Percentiles rank a stretch among this genome's conserved stretches.
phyloP scores from a whole-genome alignment of 2,797 vertebrate genomes.

The Meda fulgida region DNA sequence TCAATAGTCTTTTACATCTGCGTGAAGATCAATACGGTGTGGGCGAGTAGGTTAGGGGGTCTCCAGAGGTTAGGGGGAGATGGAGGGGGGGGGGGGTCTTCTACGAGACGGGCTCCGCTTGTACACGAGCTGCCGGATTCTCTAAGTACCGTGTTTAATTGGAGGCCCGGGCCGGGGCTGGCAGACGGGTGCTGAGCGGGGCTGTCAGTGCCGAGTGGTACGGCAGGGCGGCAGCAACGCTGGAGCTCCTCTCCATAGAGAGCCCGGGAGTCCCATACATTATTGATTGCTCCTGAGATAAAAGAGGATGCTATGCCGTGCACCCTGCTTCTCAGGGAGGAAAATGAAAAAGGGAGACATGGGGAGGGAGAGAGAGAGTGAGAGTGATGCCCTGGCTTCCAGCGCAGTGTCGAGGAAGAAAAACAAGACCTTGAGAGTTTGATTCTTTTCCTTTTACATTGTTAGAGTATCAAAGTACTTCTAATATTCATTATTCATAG shows the following conservation, averaged over 20 bases:
- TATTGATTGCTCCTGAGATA: slow-evolving; percentile 84
- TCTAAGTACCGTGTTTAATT: slow-evolving; percentile 79
- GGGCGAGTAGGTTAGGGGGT: slow-evolving; percentile 82
- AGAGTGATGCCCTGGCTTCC: slow-evolving; percentile 53
- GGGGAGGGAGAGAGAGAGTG: slow-evolving; percentile 23
- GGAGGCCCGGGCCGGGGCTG: slow-evolving; percentile 63
- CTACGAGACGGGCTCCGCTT: slow-evolving; percentile 68
- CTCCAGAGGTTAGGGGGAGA: slow-evolving; percentile 72
- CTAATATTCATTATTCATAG: slow-evolving; percentile 47
- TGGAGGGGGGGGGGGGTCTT: slow-evolving; percentile 36
- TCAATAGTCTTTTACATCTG: slow-evolving; percentile 86
- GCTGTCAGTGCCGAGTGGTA: slow-evolving; percentile 64
- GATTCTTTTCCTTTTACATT: slow-evolving; percentile 50
- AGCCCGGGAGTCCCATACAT: slow-evolving; percentile 82
- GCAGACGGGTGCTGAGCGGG: slow-evolving; percentile 63
- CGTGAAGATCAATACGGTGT: slow-evolving; percentile 84
- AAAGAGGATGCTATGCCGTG: slow-evolving; percentile 71
- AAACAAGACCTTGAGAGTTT: slow-evolving; percentile 58
- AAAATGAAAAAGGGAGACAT: slow-evolving; percentile 40
- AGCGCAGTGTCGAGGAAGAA: slow-evolving; percentile 48
- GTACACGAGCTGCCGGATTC: slow-evolving; percentile 66
- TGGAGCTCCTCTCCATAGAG: slow-evolving; percentile 71
- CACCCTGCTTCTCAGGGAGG: slow-evolving; percentile 56
- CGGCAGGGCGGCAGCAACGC: slow-evolving; percentile 49
- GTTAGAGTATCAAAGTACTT: slow-evolving; percentile 48